Conservation (phyloP, 2,888 invertebrate species). For the Cephus spinipes region DNA sequence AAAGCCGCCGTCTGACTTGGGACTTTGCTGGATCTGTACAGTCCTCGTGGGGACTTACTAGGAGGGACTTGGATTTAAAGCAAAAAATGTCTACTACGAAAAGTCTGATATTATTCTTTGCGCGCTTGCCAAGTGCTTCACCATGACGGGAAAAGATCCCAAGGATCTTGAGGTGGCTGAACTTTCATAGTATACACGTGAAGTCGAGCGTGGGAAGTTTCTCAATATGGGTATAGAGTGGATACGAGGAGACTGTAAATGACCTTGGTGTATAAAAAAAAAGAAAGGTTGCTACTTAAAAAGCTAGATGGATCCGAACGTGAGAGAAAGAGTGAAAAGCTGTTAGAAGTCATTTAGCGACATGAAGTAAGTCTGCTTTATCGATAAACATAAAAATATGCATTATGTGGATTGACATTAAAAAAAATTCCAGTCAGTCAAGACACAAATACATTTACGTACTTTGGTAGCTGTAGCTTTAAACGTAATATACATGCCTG, state of each 20-base stretch:
- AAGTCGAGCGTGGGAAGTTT: not conserved
- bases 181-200: not conserved
- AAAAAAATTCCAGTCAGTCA: not conserved
- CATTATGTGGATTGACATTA: not conserved
- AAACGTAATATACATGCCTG: not conserved
- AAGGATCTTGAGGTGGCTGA: not conserved
- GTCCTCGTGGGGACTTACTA: not conserved
- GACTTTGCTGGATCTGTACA: not conserved
- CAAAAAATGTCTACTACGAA: not conserved
- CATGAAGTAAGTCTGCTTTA: not conserved
- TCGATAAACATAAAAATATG: not conserved
- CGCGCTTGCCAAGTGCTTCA: constrained; percentile 26
- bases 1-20: too few species aligned
- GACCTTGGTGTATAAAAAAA: not conserved
- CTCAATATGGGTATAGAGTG: not conserved
- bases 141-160: not conserved
- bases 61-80: not conserved
- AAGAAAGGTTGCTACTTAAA: not conserved
- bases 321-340: not conserved
- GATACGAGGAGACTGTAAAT: not conserved
- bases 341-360: not conserved
- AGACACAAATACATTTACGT: not conserved
- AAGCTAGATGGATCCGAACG: not conserved
- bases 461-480: not conserved
- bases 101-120: constrained; percentile 24